phyloP scores from a whole-genome alignment of 2,888 invertebrate genomes.

The Chymomyza fuscimana region DNA sequence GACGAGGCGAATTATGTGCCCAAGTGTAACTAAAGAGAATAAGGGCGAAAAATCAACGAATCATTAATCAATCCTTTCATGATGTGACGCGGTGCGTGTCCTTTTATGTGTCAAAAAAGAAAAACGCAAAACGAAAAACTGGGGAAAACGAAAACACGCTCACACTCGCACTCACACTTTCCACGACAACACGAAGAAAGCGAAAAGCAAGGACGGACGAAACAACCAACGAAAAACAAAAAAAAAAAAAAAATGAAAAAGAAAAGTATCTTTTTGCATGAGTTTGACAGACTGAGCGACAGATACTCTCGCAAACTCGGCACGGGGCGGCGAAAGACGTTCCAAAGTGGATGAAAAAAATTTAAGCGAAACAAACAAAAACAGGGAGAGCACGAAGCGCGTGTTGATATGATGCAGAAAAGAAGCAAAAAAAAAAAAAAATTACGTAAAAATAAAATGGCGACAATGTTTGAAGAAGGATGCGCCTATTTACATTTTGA shows the following conservation, averaged over 20 bases:
- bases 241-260: conserved; percentile 50
- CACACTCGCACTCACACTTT: conserved; percentile 51
- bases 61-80: conserved; percentile 80
- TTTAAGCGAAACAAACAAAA: conserved; percentile 22
- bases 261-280: conserved; percentile 64
- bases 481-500: conserved; percentile 72
- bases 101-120: conserved; percentile 77
- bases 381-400: conserved; percentile 29
- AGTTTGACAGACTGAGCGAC: conserved; percentile 61
- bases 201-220: conserved; percentile 46
- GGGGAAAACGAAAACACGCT: conserved; percentile 59
- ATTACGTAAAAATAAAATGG: conserved; percentile 58
- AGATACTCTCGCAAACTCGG: conserved; percentile 38
- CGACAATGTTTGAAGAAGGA: conserved; percentile 72
- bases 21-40: conserved; percentile 78
- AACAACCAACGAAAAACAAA: conserved; percentile 16
- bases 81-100: conserved; percentile 79
- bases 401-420: conserved; percentile 30
- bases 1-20: conserved; percentile 75
- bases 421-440: conserved; percentile 25
- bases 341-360: conserved; percentile 31
- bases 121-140: conserved; percentile 43
- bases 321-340: conserved; percentile 10
- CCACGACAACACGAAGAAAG: conserved; percentile 45
- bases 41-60: conserved; percentile 79